Base-by-base conservation (phyloP, 2,113 vertebrate genomes). In the Phaethornis superciliosus region DNA sequence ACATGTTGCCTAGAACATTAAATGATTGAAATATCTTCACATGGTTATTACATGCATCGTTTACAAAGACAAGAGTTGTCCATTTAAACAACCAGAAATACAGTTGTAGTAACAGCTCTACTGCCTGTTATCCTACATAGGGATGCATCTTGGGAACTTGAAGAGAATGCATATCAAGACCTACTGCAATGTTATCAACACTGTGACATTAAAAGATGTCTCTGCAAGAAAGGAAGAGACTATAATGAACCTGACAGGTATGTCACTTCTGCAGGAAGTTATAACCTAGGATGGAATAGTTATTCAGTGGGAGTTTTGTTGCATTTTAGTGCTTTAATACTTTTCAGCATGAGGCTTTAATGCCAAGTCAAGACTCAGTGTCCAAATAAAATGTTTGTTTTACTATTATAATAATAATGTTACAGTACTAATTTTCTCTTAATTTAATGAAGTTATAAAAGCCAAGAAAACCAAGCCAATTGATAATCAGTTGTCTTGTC, bases 81-180 rank as follows among this genome's bases (percentile, higher is more conserved):
- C 7, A 33, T 67, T 86, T 69, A 58, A 91, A 37, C 8, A 71
- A 51, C 19, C 1, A 14, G 62, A 80, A 81, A 68, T 49, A 59
- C 9, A 76, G 58, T 33, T 75, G 15, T 47, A 37, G 15, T 55
- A 85, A 82, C 18, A 59, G 22, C 3, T 62, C 30, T 77, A 89
- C 69, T 95, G 47, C 9, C 6, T 91, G 5, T 90, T 94, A 40
- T 40, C 40, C 40, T 40, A 40, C 96, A 81, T 92, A 99, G 99
- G 97, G 99, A 99, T 98, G 99, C 99, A 2, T 99, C 99, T 28
- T 99, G 99, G 99, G 99, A 99, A 97, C 96, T 99, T 96, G 99
- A 99, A 94, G 98, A 99, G 74, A 99, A 99, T 74, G 99, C 99
- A 2, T 99, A 98, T 94, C 98, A 98, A 56, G 99, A 99, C 3